These are phyloP conservation scores for Neodiprion pinetum DNA, from an alignment of 1,140 invertebrate species.

Conservation along the genomic window DNA sequence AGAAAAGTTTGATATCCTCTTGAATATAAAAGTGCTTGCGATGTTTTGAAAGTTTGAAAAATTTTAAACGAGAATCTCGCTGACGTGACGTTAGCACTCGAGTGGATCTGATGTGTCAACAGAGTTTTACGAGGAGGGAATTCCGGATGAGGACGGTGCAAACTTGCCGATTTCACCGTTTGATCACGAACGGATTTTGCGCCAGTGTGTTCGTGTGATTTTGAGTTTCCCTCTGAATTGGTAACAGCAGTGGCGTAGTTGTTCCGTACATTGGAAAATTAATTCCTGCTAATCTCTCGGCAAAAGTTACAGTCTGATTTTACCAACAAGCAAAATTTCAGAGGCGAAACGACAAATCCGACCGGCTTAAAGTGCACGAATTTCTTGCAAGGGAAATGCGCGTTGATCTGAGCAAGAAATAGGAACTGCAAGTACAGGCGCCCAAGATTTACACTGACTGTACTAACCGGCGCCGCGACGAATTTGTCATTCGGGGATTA, in stretches of 20 bases:
- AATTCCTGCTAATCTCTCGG: background rate
- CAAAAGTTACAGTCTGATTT: background rate
- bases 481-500: background rate
- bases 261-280: background rate
- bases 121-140: background rate
- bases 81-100: background rate
- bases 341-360: background rate
- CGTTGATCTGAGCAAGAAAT: background rate
- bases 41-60: background rate
- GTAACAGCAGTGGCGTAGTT: too few species aligned
- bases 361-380: background rate
- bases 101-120: background rate
- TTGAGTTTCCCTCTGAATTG: too few species aligned
- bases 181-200: background rate
- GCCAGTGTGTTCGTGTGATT: too few species aligned
- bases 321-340: background rate
- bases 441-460: too few species aligned
- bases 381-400: background rate
- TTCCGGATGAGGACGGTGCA: background rate
- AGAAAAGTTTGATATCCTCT: too few species aligned
- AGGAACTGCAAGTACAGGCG: background rate
- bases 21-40: too few species aligned
- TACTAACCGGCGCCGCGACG: background rate
- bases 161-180: background rate
- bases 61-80: background rate